Percentiles rank a stretch among this genome's conserved stretches.
These are phyloP conservation scores for Microcebus griseorufus DNA, from an alignment of 2,113 vertebrate genomes.

Conservation along the genomic window DNA sequence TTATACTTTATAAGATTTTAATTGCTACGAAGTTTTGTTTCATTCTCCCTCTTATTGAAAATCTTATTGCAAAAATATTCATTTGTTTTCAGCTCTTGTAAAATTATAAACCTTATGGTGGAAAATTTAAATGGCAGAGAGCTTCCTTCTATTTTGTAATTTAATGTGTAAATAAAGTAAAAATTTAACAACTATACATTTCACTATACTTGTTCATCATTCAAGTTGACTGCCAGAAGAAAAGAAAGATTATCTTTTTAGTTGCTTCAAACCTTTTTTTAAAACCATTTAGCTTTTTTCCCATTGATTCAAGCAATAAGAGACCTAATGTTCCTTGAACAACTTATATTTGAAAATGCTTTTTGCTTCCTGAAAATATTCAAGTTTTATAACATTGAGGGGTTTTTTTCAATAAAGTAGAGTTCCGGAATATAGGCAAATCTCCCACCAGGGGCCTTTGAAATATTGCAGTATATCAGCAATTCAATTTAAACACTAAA, in stretches of 20 bases:
- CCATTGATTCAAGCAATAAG: slow-evolving; percentile 69
- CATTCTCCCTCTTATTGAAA: slow-evolving; percentile 33
- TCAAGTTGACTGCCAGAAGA: slow-evolving; percentile 27
- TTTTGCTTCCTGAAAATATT: slow-evolving; percentile 62
- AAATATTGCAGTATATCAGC: slow-evolving; percentile 56
- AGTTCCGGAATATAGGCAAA: slow-evolving; percentile 69
- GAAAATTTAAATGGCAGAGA: background rate
- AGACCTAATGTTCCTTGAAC: slow-evolving; percentile 72
- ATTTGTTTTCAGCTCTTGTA: slow-evolving; percentile 60
- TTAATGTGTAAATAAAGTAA: slow-evolving; percentile 70
- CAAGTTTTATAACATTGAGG: slow-evolving; percentile 63
- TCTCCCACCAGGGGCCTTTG: slow-evolving; percentile 45
- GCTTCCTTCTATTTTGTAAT: slow-evolving; percentile 59
- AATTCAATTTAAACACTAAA: slow-evolving; percentile 64
- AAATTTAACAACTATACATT: slow-evolving; percentile 50
- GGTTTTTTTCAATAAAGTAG: slow-evolving; percentile 63
- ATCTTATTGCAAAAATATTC: slow-evolving; percentile 43
- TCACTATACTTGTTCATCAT: slow-evolving; percentile 45
- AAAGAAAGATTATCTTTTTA: slow-evolving; percentile 68
- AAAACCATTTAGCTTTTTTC: slow-evolving; percentile 64
- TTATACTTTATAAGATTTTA: slow-evolving; percentile 45
- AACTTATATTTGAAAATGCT: slow-evolving; percentile 69
- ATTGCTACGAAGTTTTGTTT: slow-evolving; percentile 39
- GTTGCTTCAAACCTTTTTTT: slow-evolving; percentile 64
- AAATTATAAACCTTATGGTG: background rate